These are phyloP conservation scores for Loris lydekkerianus DNA, from an alignment of 2,797 vertebrate species.

Conservation along the genomic window DNA sequence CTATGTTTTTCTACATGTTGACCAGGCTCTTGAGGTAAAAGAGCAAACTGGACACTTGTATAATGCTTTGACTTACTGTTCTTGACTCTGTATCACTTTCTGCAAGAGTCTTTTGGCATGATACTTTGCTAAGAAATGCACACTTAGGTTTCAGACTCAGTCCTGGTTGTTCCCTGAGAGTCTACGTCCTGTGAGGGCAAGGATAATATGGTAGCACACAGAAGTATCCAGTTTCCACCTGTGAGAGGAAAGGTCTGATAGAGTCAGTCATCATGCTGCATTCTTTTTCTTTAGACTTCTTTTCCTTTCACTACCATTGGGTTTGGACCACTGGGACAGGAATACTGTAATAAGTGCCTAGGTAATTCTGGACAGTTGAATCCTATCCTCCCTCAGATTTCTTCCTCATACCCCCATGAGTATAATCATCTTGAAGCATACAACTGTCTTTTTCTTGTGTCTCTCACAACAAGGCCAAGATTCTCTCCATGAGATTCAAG, in stretches of 20 bases:
- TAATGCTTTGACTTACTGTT: background rate
- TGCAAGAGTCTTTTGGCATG: background rate
- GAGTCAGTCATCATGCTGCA: background rate
- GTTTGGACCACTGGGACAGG: background rate
- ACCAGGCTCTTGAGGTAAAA: background rate
- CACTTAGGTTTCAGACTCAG: background rate
- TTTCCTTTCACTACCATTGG: background rate
- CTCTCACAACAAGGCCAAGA: background rate
- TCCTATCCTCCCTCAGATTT: background rate
- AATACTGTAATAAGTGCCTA: background rate
- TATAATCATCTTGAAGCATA: background rate
- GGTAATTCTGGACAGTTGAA: conserved; percentile 5
- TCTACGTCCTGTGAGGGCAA: background rate
- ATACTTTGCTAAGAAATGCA: background rate
- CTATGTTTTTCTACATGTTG: background rate
- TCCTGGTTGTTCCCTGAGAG: background rate
- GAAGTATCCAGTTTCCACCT: background rate
- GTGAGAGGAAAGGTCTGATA: background rate
- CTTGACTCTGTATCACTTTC: background rate
- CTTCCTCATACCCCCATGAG: background rate
- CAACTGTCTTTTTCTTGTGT: background rate
- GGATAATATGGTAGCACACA: background rate
- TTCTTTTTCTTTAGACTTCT: background rate
- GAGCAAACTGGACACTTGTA: background rate
- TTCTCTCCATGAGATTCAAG: background rate